Percentiles rank a stretch among this genome's conserved stretches.
These are phyloP conservation scores for Apomyelois bistriatella DNA, from an alignment of 2,888 invertebrate species.

Conservation along the genomic window DNA sequence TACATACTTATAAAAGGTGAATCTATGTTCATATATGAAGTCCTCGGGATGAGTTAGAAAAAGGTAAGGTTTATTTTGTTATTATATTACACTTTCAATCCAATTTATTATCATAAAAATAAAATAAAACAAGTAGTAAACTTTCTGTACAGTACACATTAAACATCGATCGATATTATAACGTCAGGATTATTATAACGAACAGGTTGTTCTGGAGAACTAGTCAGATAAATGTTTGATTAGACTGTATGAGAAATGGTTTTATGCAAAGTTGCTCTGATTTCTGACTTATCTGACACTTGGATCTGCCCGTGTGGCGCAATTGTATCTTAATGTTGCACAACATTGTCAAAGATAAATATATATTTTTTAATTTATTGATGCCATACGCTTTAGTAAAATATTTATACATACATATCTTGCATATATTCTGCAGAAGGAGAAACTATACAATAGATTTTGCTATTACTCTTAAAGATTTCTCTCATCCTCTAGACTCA, in stretches of 20 bases:
- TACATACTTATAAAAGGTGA: slow-evolving; percentile 13
- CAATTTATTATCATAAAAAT: too few species aligned
- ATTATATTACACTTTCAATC: too few species aligned
- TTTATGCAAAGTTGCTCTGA: slow-evolving; percentile 7
- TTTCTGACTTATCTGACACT: slow-evolving; percentile 7
- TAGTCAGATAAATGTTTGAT: slow-evolving; percentile 2
- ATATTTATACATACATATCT: too few species aligned
- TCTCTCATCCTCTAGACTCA: too few species aligned
- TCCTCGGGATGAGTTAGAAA: slow-evolving; percentile 48
- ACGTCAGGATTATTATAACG: neutral
- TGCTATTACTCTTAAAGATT: too few species aligned
- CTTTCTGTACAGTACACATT: neutral
- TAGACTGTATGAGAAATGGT: slow-evolving; percentile 3
- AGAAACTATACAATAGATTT: too few species aligned
- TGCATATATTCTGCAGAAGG: too few species aligned
- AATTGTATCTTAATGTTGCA: neutral
- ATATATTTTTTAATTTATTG: neutral
- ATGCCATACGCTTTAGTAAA: too few species aligned
- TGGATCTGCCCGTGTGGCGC: slow-evolving; percentile 1
- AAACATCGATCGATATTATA: slow-evolving; percentile 2
- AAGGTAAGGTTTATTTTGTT: slow-evolving; percentile 33
- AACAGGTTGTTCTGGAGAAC: neutral
- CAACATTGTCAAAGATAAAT: neutral
- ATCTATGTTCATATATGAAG: slow-evolving; percentile 23
- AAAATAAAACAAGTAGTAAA: too few species aligned